These are phyloP conservation scores for Trinectes maculatus DNA, from an alignment of 2,113 vertebrate species.

Conservation along the genomic window DNA sequence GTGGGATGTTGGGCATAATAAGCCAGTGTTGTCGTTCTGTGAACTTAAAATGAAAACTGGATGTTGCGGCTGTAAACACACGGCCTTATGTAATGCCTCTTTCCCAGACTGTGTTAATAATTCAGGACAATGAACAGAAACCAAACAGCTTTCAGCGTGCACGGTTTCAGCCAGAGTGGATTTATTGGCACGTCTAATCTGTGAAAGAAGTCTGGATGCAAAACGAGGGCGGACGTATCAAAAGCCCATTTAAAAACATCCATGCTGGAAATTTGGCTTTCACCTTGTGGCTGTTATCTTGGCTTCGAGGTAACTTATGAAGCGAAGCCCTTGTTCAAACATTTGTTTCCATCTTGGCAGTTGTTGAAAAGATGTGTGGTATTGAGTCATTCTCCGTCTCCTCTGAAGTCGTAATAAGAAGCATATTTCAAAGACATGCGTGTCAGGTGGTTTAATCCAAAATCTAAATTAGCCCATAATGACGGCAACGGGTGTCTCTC, in stretches of 20 bases:
- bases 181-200: slow-evolving; percentile 60
- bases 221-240: slow-evolving; percentile 36
- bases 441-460: slow-evolving; percentile 37
- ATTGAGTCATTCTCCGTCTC: slow-evolving; percentile 26
- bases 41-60: slow-evolving; percentile 67
- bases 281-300: slow-evolving; percentile 32
- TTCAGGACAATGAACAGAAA: slow-evolving; percentile 67
- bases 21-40: slow-evolving; percentile 41
- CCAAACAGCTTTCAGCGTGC: slow-evolving; percentile 61
- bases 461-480: slow-evolving; percentile 17
- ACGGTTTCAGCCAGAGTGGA: slow-evolving; percentile 59
- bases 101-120: slow-evolving; percentile 72
- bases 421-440: slow-evolving; percentile 34
- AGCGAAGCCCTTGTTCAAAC: slow-evolving; percentile 21
- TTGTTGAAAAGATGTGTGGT: slow-evolving; percentile 24
- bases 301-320: slow-evolving; percentile 22
- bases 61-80: slow-evolving; percentile 69
- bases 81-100: slow-evolving; percentile 70
- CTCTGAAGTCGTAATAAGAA: slow-evolving; percentile 30
- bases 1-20: slow-evolving; percentile 63
- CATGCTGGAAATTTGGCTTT: slow-evolving; percentile 19
- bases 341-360: slow-evolving; percentile 20
- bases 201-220: slow-evolving; percentile 51
- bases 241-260: slow-evolving; percentile 37
- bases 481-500: not conserved